Evolutionary conservation across 2,797 vertebrate genomes (phyloP), one percentile per base, ranked within the genome.

Genomic region (Centropyge bicolor): DNA sequence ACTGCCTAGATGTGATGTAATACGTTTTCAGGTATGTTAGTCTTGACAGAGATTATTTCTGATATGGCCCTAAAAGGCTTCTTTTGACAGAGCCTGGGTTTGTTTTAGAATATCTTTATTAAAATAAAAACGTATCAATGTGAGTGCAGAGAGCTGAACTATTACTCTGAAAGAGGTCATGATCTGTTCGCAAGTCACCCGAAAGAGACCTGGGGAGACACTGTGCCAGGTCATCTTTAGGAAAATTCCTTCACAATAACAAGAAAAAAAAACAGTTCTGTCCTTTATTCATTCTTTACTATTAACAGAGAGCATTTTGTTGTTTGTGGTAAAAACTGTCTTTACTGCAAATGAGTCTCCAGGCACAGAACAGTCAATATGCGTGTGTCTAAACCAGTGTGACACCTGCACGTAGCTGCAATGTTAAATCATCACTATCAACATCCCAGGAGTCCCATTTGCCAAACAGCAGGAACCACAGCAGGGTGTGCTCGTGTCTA

Each of bases 371-470:
- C n/a, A 70, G 31, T 64, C 51, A 63, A 49, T 51, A 67, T 55
- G 19, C 19, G 16, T 45, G 40, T 27, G 13, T 48, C 35, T 66
- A 31, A 51, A 80, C 36, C 66, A 43, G n/a, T 12, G 20, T 71
- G 46, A 79, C 54, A 81, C 49, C 54, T 73, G 52, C 16, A 17
- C 41, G 36, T 19, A 45, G 35, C 65, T 22, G 17, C 20, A 57
- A 73, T 65, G 80, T 76, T 27, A 73, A 81, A 77, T 68, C 78
- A 55, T 22, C 43, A 65, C 88, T 70, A 82, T 65, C 54, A 86
- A 63, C 48, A 62, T 89, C 92, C 83, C 91, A 52, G 27, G 87
- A 84, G 91, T 69, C 86, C 70, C 31, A 74, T 88, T 89, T 92
- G 45, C 71, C 75, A 83, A 84, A 82, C 65, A 85, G 70, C 20